Base-by-base conservation (phyloP, 2,797 vertebrate species). In the Heliangelus exortis region DNA sequence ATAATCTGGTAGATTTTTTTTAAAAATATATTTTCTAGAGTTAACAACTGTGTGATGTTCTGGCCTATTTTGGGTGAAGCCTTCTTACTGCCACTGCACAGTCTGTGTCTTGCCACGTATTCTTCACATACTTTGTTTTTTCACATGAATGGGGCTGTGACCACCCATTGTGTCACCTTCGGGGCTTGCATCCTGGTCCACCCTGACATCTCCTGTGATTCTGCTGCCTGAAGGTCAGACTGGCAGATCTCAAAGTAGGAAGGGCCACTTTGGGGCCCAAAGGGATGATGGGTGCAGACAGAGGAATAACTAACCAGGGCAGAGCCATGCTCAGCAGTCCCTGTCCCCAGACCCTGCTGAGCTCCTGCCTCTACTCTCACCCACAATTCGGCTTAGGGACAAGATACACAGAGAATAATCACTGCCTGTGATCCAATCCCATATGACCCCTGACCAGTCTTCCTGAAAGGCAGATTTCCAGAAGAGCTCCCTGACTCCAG, bases 111-210 rank as follows among this genome's bases (percentile, higher is more conserved):
- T 31, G 25, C 43, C 0, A 0, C 59, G 20, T 0, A 15, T 7
- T 14, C 63, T 50, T 45, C 68, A 43, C 28, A 12, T 1, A 28
- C 34, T 36, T 39, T 10, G 15, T 16, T 34, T 50, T n/a, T 21
- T 5, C 75, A 16, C 39, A 55, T 58, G 82, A 76, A 62, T 6
- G 2, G 47, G 47, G 18, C 59, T 15, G 10, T 2, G 13, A 19
- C 2, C 0, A 0, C 17, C 62, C 0, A 0, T 6, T 11, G 36
- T 0, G 0, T 25, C 20, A 10, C 1, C 10, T 21, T 55, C 55
- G 3, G 15, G 0, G 0, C 47, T 17, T 55, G 34, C 1, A 1
- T 0, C 59, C 58, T 62, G 39, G 26, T 6, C 23, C 31, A 1
- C 28, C 5, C 69, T 4, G 23, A 26, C 9, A 53, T 6, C 48